These are phyloP conservation scores for Cerceris ruficornis DNA, from an alignment of 2,888 invertebrate species.

Conservation along the genomic window DNA sequence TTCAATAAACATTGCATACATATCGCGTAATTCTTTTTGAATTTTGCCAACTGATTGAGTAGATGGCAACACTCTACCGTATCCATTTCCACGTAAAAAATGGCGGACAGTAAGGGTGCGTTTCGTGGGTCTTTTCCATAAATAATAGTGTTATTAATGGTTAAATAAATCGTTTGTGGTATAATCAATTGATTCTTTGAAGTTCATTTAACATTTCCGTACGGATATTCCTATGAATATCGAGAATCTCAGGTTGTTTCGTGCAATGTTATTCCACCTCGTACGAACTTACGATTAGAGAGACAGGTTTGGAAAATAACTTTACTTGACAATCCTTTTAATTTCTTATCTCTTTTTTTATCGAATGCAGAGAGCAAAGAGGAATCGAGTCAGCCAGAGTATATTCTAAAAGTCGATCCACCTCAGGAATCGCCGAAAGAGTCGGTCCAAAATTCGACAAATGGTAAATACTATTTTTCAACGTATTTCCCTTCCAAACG, in stretches of 20 bases:
- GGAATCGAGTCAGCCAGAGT: constrained; percentile 69
- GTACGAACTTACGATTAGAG: neutral
- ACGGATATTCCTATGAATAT: neutral
- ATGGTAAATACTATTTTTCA: constrained; percentile 69
- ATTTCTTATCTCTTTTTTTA: constrained; percentile 46
- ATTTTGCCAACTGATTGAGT: neutral
- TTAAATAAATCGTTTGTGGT: constrained; percentile 1
- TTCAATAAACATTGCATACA: no score
- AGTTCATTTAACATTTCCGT: neutral
- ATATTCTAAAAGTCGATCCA: constrained; percentile 75
- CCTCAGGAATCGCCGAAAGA: constrained; percentile 70
- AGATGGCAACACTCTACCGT: constrained; percentile 39
- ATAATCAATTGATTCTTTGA: neutral
- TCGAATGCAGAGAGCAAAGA: constrained; percentile 71
- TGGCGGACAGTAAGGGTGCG: constrained; percentile 80
- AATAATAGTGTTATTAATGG: constrained; percentile 58
- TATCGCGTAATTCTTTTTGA: no score
- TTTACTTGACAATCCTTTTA: constrained; percentile 45
- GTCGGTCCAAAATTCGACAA: constrained; percentile 71
- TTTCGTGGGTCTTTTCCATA: constrained; percentile 67
- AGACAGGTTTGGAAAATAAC: constrained; percentile 30
- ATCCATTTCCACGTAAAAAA: constrained; percentile 65
- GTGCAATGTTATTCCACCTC: neutral
- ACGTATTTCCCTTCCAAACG: neutral
- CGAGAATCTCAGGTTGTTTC: neutral